Evolutionary conservation across 2,113 vertebrate genomes (phyloP).

Genomic region (Eleginops maclovinus): DNA sequence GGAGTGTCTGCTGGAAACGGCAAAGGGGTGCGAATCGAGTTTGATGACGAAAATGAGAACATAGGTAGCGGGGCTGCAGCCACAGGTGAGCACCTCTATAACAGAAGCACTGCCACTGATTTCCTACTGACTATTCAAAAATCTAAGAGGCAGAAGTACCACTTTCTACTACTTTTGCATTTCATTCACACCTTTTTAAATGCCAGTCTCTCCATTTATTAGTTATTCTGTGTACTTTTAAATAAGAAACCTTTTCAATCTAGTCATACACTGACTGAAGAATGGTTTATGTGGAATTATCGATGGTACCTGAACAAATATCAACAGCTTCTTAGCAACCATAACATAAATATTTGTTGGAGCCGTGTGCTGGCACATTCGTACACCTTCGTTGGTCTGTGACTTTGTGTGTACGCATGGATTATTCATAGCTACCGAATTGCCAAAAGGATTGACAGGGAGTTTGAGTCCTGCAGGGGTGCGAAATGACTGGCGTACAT

Average conservation of each 20-base stretch:
- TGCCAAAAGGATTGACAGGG: too few species aligned
- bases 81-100: constrained; percentile 84
- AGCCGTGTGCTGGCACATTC: too few species aligned
- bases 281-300: not conserved
- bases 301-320: not conserved
- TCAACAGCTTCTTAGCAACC: too few species aligned
- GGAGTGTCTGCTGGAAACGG: constrained; percentile 96
- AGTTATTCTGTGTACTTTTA: not conserved
- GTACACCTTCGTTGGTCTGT: too few species aligned
- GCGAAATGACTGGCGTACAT: too few species aligned
- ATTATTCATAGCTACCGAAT: too few species aligned
- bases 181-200: too few species aligned
- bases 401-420: too few species aligned
- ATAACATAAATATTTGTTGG: too few species aligned
- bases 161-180: too few species aligned
- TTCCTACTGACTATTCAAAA: not conserved
- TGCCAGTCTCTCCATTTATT: not conserved
- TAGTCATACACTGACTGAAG: not conserved
- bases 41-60: constrained; percentile 98
- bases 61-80: constrained; percentile 91
- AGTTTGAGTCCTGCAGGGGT: too few species aligned
- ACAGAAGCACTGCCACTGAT: not conserved
- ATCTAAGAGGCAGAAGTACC: not conserved
- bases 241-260: not conserved
- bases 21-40: constrained; percentile 98